Conservation (phyloP, 2,888 invertebrate species). For the Perizoma flavofasciatum region DNA sequence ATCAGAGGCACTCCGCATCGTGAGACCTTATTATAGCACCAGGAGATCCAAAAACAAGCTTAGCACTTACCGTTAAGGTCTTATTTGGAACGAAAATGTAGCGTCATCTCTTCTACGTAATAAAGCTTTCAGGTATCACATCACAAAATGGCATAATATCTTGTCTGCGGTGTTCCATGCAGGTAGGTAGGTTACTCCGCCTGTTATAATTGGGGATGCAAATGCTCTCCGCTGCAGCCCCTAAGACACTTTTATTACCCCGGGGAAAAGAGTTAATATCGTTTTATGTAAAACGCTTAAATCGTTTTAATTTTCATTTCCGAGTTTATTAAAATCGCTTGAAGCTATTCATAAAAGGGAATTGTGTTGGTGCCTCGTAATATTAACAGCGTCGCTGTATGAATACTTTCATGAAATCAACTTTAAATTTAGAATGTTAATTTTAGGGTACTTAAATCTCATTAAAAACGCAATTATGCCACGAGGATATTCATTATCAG, state of each 20-base stretch:
- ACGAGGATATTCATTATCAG: constrained; percentile 12
- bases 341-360: constrained; percentile 26
- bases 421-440: constrained; percentile 9
- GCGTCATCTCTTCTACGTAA: constrained; percentile 42
- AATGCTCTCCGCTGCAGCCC: constrained; percentile 58
- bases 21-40: constrained; percentile 39
- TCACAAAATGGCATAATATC: constrained; percentile 58
- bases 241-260: constrained; percentile 67
- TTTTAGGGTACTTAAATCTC: not conserved
- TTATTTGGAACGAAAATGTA: constrained; percentile 38
- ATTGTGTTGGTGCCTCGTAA: constrained; percentile 22
- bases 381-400: constrained; percentile 15
- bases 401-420: constrained; percentile 19
- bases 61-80: constrained; percentile 36
- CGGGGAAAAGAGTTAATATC: constrained; percentile 65
- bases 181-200: constrained; percentile 12
- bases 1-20: constrained; percentile 42
- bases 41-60: constrained; percentile 39
- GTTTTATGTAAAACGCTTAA: constrained; percentile 61
- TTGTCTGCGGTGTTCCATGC: constrained; percentile 41
- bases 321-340: constrained; percentile 41
- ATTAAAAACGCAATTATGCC: constrained; percentile 14
- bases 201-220: constrained; percentile 56
- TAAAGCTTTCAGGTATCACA: constrained; percentile 51
- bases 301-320: constrained; percentile 53